Conservation (phyloP, 2,113 vertebrate species). For the Diglossa brunneiventris region DNA sequence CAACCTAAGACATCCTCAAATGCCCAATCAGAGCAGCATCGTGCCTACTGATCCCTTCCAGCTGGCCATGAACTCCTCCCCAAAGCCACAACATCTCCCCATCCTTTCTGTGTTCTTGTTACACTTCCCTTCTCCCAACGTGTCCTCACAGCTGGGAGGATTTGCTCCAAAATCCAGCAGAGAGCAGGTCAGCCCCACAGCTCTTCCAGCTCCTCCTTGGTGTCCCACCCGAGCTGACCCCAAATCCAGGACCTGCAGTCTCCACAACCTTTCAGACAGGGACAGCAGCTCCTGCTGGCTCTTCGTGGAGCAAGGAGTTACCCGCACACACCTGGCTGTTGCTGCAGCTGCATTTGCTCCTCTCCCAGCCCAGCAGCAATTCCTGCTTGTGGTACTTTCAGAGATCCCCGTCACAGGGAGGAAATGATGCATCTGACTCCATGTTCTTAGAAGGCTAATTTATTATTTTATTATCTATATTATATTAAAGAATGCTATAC, state of each 20-base stretch:
- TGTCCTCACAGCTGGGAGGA: background rate
- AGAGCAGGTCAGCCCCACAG: background rate
- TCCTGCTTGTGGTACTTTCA: background rate
- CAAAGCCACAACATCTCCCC: background rate
- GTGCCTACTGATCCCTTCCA: background rate
- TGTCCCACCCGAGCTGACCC: background rate
- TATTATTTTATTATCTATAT: too few species aligned
- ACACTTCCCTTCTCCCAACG: background rate
- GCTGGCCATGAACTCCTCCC: background rate
- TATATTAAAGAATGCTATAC: too few species aligned
- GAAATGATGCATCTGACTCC: too few species aligned
- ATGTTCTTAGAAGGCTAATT: too few species aligned
- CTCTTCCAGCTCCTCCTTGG: background rate
- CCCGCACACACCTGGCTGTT: background rate
- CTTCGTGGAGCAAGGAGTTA: background rate
- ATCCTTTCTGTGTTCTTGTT: background rate
- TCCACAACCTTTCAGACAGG: background rate
- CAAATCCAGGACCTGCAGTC: background rate
- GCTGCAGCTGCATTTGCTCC: background rate
- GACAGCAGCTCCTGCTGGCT: background rate
- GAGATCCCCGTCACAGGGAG: too few species aligned
- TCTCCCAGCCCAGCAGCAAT: background rate
- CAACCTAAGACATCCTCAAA: background rate
- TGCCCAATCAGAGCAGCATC: background rate
- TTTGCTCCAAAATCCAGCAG: background rate